Base-by-base conservation (phyloP, 2,888 invertebrate genomes). In the Apamea sordens region DNA sequence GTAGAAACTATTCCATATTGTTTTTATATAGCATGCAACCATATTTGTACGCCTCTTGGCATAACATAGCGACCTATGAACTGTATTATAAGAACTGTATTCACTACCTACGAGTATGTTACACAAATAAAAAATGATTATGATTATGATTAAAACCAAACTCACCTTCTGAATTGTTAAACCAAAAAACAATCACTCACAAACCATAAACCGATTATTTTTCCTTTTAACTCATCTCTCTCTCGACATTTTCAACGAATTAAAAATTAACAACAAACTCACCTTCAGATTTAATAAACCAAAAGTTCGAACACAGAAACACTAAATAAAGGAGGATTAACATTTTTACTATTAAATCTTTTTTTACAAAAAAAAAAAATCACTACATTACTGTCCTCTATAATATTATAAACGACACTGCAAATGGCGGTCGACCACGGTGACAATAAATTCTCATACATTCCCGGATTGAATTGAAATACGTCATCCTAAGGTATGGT, bases 221-320 rank as follows among this genome's bases (percentile, higher is more conserved):
- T 15, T 18, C 63, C 5, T n/a, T 0, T 28, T 15, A 7, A n/a
- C 4, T 56, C 13, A 21, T 50, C 8, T 44, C 18, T n/a, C n/a
- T 21, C 28, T 59, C 3, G 47, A 41, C 0, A 24, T 21, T 44
- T 10, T 47, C 21, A 36, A n/a, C 53, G 36, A n/a, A 11, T n/a
- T 21, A 36, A 15, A 50, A 56, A 77, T 0, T 24, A 56, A 56
- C 10, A 21, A 56, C 8, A 10, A 64, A 86, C 86, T 86, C 61
- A 85, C 85, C 85, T 56, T 74, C 64, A 7, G 61, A 64, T n/a
- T 63, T 79, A 44, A 86, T 64, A 0, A 74, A 72, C 13, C 83
- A 72, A 68, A 82, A 79, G n/a, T 68, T 79, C 5, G 74, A 74
- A 61, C 72, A 65, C 50, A 84, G 18, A 24, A 65, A 10, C 82